A percentile compares a stretch with the other conserved stretches of the same genome.
phyloP scores from a whole-genome alignment of 2,113 vertebrate species.

The Phrynocephalus versicolor region DNA sequence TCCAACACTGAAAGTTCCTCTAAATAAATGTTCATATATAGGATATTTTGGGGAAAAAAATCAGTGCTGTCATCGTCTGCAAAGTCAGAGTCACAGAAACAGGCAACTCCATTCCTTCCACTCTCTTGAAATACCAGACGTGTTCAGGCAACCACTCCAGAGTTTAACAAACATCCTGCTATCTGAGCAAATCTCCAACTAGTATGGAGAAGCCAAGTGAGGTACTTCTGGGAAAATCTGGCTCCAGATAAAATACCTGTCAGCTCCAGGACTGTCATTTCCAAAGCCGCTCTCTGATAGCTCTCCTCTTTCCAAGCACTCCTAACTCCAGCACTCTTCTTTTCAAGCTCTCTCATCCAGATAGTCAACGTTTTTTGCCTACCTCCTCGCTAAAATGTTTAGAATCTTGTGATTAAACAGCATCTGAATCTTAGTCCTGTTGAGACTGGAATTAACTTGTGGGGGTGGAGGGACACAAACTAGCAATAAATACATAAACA shows the following conservation, averaged over 20 bases:
- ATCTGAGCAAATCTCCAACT: constrained; percentile 2
- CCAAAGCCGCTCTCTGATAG: not conserved
- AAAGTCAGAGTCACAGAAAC: not conserved
- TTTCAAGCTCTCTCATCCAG: not conserved
- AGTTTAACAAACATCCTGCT: constrained; percentile 6
- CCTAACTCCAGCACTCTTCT: not conserved
- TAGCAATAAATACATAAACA: too few species aligned
- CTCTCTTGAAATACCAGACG: not conserved
- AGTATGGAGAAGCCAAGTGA: not conserved
- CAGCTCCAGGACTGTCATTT: not conserved
- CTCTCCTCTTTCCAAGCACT: not conserved
- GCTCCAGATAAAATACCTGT: not conserved
- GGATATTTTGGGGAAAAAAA: not conserved
- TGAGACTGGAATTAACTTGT: not conserved
- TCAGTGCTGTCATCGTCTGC: not conserved
- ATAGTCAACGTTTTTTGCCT: not conserved
- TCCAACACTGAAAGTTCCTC: not conserved
- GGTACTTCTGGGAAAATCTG: constrained; percentile 4
- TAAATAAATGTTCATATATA: not conserved
- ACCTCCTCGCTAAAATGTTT: not conserved
- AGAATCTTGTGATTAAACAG: not conserved
- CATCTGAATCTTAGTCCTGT: not conserved
- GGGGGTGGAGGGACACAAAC: not conserved
- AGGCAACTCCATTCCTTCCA: not conserved
- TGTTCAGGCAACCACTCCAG: not conserved